These are phyloP conservation scores for Ptiloglossa arizonensis DNA, from an alignment of 1,140 invertebrate genomes.

Conservation along the genomic window DNA sequence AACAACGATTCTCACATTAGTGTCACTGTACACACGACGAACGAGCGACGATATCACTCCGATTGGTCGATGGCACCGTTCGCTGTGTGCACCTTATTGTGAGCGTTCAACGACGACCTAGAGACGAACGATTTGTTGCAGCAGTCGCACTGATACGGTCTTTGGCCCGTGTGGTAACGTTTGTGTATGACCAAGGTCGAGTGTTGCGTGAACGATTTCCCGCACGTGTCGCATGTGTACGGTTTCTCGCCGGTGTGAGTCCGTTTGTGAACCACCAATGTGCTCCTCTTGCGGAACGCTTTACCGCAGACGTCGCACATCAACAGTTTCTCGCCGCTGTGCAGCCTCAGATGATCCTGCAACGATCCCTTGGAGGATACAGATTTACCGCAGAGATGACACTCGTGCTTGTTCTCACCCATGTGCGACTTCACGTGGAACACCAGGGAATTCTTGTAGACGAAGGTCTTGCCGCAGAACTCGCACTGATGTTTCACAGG, in stretches of 20 bases:
- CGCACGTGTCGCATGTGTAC: conserved; percentile 89
- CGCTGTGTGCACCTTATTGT: conserved; percentile 68
- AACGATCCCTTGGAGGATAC: conserved; percentile 76
- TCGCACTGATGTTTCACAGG: conserved; percentile 79
- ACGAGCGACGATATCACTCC: background rate
- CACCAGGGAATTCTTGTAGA: conserved; percentile 78
- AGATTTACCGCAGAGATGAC: conserved; percentile 85
- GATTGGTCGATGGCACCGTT: conserved; percentile 31
- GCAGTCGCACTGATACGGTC: conserved; percentile 83
- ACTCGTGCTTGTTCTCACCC: conserved; percentile 89
- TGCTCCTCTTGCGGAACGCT: conserved; percentile 86
- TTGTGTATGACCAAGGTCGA: conserved; percentile 84
- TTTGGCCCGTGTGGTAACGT: conserved; percentile 87
- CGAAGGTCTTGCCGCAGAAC: conserved; percentile 79
- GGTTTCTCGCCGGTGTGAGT: conserved; percentile 88
- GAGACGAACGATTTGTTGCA: conserved; percentile 83
- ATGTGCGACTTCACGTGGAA: conserved; percentile 83
- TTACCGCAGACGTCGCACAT: conserved; percentile 89
- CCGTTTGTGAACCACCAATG: conserved; percentile 85
- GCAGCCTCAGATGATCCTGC: conserved; percentile 83
- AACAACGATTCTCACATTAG: background rate
- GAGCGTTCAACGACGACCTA: conserved; percentile 74
- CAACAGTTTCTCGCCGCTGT: conserved; percentile 83
- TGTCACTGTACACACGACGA: background rate
- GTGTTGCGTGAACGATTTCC: conserved; percentile 90